These are phyloP conservation scores for Bradypus variegatus DNA, from an alignment of 2,797 vertebrate genomes.

Conservation along the genomic window DNA sequence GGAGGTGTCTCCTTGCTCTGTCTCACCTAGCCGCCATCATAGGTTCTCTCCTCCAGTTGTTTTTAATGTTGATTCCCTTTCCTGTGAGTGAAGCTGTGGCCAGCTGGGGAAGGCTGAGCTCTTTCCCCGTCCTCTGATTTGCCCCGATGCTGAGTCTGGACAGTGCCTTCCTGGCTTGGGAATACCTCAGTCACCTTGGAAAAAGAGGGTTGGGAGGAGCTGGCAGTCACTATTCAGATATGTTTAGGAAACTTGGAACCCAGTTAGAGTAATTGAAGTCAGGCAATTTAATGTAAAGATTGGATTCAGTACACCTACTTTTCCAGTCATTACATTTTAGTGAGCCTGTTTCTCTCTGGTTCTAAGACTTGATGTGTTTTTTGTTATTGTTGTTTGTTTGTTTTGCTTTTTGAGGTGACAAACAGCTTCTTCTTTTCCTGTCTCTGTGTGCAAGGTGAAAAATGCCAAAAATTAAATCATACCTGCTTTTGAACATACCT, in stretches of 20 bases:
- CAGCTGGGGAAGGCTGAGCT: not conserved
- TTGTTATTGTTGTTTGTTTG: too few species aligned
- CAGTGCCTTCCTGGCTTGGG: not conserved
- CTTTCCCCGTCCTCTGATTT: not conserved
- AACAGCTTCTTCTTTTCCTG: conserved; percentile 27
- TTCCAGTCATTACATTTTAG: conserved; percentile 39
- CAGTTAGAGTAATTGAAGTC: conserved; percentile 30
- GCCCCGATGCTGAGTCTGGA: not conserved
- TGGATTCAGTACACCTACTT: not conserved
- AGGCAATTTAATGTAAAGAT: conserved; percentile 38
- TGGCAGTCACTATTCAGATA: conserved; percentile 19
- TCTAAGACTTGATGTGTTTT: not conserved
- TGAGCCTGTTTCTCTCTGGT: conserved; percentile 5
- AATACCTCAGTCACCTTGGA: not conserved
- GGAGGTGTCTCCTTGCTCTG: too few species aligned
- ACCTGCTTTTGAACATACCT: not conserved
- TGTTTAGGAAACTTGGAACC: not conserved
- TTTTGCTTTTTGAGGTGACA: not conserved
- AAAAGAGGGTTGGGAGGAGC: not conserved
- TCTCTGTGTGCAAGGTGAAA: conserved; percentile 5
- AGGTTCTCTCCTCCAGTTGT: accelerated
- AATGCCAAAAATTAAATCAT: conserved; percentile 42
- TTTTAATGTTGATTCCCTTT: not conserved
- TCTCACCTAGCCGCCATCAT: too few species aligned
- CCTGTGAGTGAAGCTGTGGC: not conserved